phyloP scores from a whole-genome alignment of 1,140 invertebrate genomes.

The Polypedilum vanderplanki region DNA sequence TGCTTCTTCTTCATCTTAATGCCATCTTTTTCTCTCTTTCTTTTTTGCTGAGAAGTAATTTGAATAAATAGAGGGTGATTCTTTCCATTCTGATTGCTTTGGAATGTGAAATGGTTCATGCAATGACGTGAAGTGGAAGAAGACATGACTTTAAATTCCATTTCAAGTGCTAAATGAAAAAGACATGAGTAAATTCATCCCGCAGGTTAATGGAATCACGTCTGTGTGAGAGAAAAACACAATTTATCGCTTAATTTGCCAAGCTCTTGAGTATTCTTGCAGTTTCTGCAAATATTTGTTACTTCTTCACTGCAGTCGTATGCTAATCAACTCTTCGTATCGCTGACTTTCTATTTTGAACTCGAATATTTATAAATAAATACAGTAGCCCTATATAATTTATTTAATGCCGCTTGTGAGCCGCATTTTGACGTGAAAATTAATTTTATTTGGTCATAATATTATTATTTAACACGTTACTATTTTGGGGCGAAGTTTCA shows the following conservation, averaged over 20 bases:
- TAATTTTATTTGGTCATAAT: slow-evolving; percentile 26
- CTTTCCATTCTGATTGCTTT: slow-evolving; percentile 24
- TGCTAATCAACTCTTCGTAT: background rate
- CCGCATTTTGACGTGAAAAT: slow-evolving; percentile 27
- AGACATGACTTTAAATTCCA: slow-evolving; percentile 11
- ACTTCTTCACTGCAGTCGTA: background rate
- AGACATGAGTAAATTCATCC: background rate
- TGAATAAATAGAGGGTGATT: slow-evolving; percentile 28
- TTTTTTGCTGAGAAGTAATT: background rate
- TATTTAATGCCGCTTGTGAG: background rate
- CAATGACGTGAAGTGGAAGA: background rate
- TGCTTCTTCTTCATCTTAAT: background rate
- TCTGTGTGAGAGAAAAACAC: background rate
- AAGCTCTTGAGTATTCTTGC: background rate
- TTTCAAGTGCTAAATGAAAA: background rate
- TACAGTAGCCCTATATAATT: background rate
- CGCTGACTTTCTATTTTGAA: background rate
- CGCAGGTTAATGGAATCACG: slow-evolving; percentile 27
- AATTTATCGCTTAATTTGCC: slow-evolving; percentile 28
- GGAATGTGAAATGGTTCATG: background rate
- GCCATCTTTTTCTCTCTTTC: background rate
- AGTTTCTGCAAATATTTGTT: background rate
- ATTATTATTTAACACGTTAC: slow-evolving; percentile 28
- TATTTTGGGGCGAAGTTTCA: background rate
- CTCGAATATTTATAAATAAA: background rate